Conservation (phyloP, 2,113 vertebrate species). For the Rhombomys opimus region DNA sequence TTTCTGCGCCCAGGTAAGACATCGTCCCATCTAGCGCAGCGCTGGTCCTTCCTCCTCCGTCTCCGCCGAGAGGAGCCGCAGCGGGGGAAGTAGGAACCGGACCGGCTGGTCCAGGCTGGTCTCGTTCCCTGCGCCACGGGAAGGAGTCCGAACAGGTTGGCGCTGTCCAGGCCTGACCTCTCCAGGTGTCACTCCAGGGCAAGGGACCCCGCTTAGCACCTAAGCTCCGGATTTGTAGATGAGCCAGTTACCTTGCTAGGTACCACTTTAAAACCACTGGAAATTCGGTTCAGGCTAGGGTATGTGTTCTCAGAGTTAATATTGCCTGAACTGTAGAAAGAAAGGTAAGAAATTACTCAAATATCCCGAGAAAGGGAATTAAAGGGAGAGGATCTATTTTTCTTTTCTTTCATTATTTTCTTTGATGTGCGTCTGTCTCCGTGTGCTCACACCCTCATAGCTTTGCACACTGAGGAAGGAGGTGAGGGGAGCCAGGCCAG, state of each 20-base stretch:
- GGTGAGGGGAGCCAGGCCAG: background rate
- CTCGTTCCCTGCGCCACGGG: background rate
- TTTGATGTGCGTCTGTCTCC: background rate
- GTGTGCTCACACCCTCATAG: background rate
- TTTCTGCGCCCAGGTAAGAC: conserved; percentile 77
- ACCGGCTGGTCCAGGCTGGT: background rate
- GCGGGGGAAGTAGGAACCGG: background rate
- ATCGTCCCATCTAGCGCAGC: background rate
- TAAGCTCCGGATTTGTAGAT: background rate
- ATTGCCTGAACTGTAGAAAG: background rate
- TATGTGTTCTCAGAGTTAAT: background rate
- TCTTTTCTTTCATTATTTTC: background rate
- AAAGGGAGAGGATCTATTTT: background rate
- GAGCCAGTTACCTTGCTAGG: conserved; percentile 31
- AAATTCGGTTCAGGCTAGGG: background rate
- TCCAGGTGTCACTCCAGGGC: background rate
- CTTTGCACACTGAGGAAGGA: background rate
- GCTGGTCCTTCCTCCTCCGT: background rate
- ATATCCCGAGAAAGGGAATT: background rate
- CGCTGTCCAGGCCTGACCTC: conserved; percentile 4
- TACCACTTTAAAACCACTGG: background rate
- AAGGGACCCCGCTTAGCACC: background rate
- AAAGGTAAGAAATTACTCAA: background rate
- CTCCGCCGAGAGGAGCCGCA: background rate
- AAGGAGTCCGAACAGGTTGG: background rate